Conservation (phyloP, 2,888 invertebrate species). For the Gortyna flavago region DNA sequence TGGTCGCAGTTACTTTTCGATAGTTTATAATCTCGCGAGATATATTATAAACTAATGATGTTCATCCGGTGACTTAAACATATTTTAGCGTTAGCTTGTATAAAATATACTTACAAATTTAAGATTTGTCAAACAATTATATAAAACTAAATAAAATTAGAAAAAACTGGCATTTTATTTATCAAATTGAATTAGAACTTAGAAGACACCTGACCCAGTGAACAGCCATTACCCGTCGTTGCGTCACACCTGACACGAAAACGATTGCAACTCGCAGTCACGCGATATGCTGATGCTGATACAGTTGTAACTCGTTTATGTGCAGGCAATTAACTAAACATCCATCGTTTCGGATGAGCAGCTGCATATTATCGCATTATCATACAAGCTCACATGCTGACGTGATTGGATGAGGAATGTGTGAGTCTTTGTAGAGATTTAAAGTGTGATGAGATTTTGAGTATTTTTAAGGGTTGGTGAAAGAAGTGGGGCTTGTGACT, state of each 20-base stretch:
- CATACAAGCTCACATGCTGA: conserved; percentile 22
- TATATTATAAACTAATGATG: neutral
- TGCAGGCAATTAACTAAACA: conserved; percentile 27
- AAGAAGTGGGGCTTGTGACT: neutral
- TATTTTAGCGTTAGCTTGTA: neutral
- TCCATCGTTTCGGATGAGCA: conserved; percentile 35
- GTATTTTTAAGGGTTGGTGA: neutral
- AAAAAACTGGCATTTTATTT: neutral
- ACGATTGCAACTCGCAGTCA: conserved; percentile 44
- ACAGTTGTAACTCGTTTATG: conserved; percentile 39
- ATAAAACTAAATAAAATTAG: neutral
- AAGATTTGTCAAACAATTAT: neutral
- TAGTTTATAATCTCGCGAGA: neutral
- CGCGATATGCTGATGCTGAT: conserved; percentile 41
- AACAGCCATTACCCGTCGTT: conserved; percentile 20
- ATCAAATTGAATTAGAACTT: conserved; percentile 24
- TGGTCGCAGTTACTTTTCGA: neutral
- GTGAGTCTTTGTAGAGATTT: conserved; percentile 5
- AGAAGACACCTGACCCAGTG: conserved; percentile 51
- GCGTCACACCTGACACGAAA: conserved; percentile 53
- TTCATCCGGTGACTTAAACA: neutral
- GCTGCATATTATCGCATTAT: conserved; percentile 38
- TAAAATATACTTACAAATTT: neutral
- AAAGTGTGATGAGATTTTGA: neutral
- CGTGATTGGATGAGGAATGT: conserved; percentile 42